phyloP scores from a whole-genome alignment of 2,888 invertebrate species.

The Lasioglossum oenotherae region DNA sequence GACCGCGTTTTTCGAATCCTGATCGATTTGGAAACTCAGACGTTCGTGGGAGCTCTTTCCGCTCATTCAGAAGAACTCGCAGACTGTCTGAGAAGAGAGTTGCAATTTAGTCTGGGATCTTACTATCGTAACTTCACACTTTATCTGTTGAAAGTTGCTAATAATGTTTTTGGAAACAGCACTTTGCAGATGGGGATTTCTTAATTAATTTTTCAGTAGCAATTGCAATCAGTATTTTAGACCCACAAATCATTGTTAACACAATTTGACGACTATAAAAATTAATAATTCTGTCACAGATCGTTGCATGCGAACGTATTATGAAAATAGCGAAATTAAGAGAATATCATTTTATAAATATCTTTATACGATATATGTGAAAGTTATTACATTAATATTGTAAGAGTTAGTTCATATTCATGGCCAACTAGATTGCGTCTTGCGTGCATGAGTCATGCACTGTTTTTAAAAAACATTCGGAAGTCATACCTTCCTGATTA shows the following conservation, averaged over 20 bases:
- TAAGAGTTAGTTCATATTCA: not conserved
- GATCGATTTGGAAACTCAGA: conserved; percentile 11
- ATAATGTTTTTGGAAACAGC: not conserved
- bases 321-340: too few relatives aligned
- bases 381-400: not conserved
- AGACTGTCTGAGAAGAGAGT: not conserved
- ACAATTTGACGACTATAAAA: not conserved
- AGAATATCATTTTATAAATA: not conserved
- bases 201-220: not conserved
- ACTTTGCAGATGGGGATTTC: not conserved
- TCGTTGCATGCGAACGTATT: not conserved
- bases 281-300: not conserved
- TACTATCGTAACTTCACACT: not conserved
- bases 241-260: not conserved
- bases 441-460: not conserved
- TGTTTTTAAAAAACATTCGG: not conserved
- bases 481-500: not conserved
- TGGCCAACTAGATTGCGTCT: not conserved
- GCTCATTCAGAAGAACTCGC: not conserved
- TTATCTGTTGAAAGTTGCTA: not conserved
- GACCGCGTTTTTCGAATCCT: conserved; percentile 12
- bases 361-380: not conserved
- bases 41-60: not conserved
- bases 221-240: not conserved
- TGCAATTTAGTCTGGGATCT: not conserved